Evolutionary conservation across 2,888 invertebrate species (phyloP).

Genomic region (Anthoptus insignis): DNA sequence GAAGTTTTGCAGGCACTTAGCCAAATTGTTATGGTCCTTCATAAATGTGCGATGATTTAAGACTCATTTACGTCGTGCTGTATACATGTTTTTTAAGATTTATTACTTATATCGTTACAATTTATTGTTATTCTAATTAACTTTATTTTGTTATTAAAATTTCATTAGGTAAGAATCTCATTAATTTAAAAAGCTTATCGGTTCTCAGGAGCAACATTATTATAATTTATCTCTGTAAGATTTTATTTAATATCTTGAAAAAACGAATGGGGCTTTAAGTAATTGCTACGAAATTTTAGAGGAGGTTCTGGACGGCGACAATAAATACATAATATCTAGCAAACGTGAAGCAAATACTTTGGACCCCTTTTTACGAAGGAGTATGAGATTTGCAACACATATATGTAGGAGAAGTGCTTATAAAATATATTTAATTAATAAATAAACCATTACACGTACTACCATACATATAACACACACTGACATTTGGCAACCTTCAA

Average conservation of each 20-base stretch:
- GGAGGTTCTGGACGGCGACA: slow-evolving; percentile 53
- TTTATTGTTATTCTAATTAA: too few species aligned
- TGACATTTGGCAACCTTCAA: too few species aligned
- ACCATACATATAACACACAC: too few species aligned
- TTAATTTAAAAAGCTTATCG: slow-evolving; percentile 26
- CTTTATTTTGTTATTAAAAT: background rate
- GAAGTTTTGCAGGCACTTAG: slow-evolving; percentile 28
- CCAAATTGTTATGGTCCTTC: slow-evolving; percentile 29
- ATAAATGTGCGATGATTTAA: slow-evolving; percentile 18
- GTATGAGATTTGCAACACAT: too few species aligned
- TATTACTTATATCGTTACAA: background rate
- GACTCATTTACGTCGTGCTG: background rate
- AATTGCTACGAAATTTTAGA: slow-evolving; percentile 61
- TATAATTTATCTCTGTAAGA: slow-evolving; percentile 54
- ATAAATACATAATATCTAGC: slow-evolving; percentile 64
- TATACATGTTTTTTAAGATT: background rate
- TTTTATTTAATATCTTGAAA: slow-evolving; percentile 52
- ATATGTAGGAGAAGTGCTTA: too few species aligned
- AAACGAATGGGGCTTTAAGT: slow-evolving; percentile 57
- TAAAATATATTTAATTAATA: too few species aligned
- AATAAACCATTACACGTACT: too few species aligned
- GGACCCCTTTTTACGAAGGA: too few species aligned
- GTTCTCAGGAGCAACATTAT: slow-evolving; percentile 49
- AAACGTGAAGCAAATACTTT: too few species aligned
- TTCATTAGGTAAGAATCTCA: background rate